Conservation (phyloP, 2,113 vertebrate genomes). For the Lynx canadensis region DNA sequence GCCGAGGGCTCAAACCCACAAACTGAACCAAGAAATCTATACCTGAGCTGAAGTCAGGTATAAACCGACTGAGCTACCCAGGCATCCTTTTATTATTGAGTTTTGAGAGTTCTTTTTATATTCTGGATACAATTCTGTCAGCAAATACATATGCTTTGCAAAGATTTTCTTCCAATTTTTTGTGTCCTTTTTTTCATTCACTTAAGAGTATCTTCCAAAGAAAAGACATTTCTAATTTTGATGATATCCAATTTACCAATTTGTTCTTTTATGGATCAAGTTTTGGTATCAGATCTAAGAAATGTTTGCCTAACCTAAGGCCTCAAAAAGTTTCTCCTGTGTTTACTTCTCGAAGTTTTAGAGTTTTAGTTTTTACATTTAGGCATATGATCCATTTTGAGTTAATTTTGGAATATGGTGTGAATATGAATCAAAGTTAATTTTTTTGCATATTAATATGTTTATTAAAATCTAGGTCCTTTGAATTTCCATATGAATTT, state of each 20-base stretch:
- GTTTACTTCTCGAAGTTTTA: conserved; percentile 32
- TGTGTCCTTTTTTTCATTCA: conserved; percentile 1
- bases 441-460: background rate
- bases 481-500: background rate
- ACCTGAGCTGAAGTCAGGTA: too few species aligned
- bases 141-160: background rate
- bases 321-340: background rate
- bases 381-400: background rate
- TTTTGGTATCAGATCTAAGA: background rate
- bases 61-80: too few species aligned
- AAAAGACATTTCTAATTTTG: conserved; percentile 5
- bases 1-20: too few species aligned
- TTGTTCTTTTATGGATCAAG: background rate
- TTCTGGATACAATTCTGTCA: background rate
- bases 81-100: background rate
- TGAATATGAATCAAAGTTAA: background rate
- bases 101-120: background rate
- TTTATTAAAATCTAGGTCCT: background rate
- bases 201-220: background rate
- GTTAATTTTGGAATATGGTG: conserved; percentile 6
- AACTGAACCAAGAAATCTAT: too few species aligned
- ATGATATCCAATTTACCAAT: background rate
- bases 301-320: background rate
- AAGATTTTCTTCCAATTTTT: background rate
- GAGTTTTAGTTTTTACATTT: background rate